Conservation (phyloP, 2,888 invertebrate genomes). For the Caenorhabditis panamensis region DNA sequence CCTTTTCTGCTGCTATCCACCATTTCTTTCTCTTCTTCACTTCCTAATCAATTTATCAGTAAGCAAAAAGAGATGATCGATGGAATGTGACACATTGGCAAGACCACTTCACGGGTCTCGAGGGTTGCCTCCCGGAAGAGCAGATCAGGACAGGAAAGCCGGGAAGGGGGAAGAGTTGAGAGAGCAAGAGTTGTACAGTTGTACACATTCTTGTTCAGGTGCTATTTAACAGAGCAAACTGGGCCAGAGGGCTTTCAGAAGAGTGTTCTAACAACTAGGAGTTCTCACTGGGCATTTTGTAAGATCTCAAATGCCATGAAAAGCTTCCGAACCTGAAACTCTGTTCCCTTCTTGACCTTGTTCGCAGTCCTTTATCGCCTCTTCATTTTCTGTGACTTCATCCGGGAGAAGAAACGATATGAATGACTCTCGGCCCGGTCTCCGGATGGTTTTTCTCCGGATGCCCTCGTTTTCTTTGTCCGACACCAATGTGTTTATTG, state of each 20-base stretch:
- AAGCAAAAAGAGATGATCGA: background rate
- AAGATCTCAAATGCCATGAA: too few species aligned
- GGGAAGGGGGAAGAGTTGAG: too few species aligned
- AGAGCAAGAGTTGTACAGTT: too few species aligned
- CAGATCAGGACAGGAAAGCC: background rate
- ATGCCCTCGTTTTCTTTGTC: background rate
- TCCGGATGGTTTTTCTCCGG: too few species aligned
- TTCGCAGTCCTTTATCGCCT: too few species aligned
- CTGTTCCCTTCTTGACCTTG: background rate
- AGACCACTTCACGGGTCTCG: background rate
- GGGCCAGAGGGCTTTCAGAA: too few species aligned
- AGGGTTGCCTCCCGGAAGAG: background rate
- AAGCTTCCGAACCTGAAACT: too few species aligned
- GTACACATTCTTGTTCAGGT: too few species aligned
- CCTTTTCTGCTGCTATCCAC: too few species aligned
- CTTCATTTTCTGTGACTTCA: too few species aligned
- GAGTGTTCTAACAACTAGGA: background rate
- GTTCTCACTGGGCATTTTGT: too few species aligned
- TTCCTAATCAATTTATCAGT: background rate
- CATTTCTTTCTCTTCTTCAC: conserved; percentile 6
- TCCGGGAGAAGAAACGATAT: background rate
- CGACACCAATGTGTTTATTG: background rate
- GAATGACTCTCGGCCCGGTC: background rate
- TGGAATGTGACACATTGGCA: conserved; percentile 19
- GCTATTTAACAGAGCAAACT: too few species aligned